Base-by-base conservation (phyloP, 2,797 vertebrate genomes). In the Thunnus albacares region DNA sequence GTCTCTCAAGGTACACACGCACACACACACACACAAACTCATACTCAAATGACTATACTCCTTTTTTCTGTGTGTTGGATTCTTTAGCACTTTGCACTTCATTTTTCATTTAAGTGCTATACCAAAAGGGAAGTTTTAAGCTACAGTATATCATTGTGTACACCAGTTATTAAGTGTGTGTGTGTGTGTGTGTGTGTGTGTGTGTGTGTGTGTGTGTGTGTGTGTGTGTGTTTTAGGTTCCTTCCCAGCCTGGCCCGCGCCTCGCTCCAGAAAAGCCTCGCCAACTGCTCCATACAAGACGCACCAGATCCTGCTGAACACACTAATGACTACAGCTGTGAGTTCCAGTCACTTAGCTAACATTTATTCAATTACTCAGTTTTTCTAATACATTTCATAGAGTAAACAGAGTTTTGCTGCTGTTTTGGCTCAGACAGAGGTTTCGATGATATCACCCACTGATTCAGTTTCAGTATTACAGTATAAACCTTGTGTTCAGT, bases 181-280 rank as follows among this genome's bases (percentile, higher is more conserved):
- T 24, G 24, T 24, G 24, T 24, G 24, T 24, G 24, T 24, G 24
- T 24, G 24, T 24, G 24, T 24, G 24, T 24, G 57, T 66, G 20
- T 81, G 26, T 79, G 18, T 81, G 49, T n/a, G 18, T 49, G 14
- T 49, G 22, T 47, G 64, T 52, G 53, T 33, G 5, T 26, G 26
- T 67, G 61, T 72, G 57, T 66, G 20, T 81, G 26, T 79, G 18
- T 81, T 49, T 52, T 55, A 99, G 98, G 93, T 99, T 99, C 94
- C 95, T 99, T 78, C 98, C 98, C 82, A 98, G 87, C 63, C 94
- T 99, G 38, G 98, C 97, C 55, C 96, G 95, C 11, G 96, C 97
- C 11, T 96, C 97, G 57, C 95, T 99, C 52, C 96, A 97, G 77
- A 98, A 98, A 92, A 96, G 91, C 86, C 93, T 99, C 4, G 70